Percentiles rank a stretch among this genome's conserved stretches.
phyloP scores from a whole-genome alignment of 2,113 vertebrate genomes.

The Hemiscyllium ocellatum region DNA sequence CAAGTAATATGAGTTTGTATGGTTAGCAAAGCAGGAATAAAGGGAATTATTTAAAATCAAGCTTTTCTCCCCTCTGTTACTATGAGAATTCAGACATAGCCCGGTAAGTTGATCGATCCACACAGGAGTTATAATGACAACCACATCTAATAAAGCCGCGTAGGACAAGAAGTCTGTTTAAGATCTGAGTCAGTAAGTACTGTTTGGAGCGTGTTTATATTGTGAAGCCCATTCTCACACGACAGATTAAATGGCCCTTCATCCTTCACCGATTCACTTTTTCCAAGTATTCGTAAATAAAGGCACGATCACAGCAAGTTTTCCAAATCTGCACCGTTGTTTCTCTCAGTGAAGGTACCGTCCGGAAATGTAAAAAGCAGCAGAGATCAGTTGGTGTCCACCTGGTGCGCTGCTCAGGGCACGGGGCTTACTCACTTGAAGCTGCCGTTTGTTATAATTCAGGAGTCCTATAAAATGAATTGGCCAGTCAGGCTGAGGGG shows the following conservation, averaged over 20 bases:
- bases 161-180: background rate
- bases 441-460: background rate
- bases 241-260: background rate
- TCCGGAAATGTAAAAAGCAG: background rate
- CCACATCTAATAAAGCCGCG: background rate
- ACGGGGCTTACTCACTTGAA: background rate
- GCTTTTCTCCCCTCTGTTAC: background rate
- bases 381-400: background rate
- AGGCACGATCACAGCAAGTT: background rate
- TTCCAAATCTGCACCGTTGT: background rate
- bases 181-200: background rate
- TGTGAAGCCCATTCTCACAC: background rate
- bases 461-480: background rate
- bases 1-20: background rate
- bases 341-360: background rate
- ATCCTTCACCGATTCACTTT: background rate
- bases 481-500: background rate
- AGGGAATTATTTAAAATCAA: background rate
- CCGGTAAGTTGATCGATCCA: background rate
- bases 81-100: background rate
- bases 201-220: background rate
- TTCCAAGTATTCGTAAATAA: background rate
- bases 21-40: background rate
- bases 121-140: background rate
- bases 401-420: background rate